Evolutionary conservation across 2,113 vertebrate genomes (phyloP).

Genomic region (Rhagologus leucostigma): DNA sequence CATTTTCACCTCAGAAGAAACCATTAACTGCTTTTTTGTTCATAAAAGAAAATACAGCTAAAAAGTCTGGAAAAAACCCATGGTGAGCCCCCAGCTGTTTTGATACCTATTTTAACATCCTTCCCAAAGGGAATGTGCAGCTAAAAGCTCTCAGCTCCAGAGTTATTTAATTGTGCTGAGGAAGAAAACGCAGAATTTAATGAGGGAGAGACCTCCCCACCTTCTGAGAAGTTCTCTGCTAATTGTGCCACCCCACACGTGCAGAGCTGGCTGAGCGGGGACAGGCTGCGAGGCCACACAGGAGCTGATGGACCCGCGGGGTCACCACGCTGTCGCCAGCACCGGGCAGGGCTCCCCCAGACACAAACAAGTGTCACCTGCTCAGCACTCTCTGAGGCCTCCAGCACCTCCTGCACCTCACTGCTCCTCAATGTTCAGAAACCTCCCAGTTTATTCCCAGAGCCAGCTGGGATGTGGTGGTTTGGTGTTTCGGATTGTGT

Average conservation of each 20-base stretch:
- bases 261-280: rapidly evolving
- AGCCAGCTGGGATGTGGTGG: rapidly evolving
- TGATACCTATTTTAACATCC: slow-evolving; percentile 2
- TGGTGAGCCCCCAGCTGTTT: neutral
- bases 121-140: neutral
- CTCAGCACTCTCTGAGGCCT: neutral
- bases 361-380: rapidly evolving
- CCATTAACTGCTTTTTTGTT: neutral
- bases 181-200: neutral
- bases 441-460: neutral
- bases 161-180: neutral
- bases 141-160: neutral
- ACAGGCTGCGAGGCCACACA: rapidly evolving
- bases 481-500: rapidly evolving
- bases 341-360: rapidly evolving
- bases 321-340: neutral
- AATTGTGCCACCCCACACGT: rapidly evolving
- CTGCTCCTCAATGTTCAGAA: rapidly evolving
- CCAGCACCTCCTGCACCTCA: neutral
- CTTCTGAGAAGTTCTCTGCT: neutral
- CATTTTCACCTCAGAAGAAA: neutral
- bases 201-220: neutral
- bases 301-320: neutral
- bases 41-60: neutral
- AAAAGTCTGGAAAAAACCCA: neutral